A percentile compares a stretch with the other conserved stretches of the same genome.
phyloP scores from a whole-genome alignment of 2,797 vertebrate genomes.

The Anisognathus igniventris region DNA sequence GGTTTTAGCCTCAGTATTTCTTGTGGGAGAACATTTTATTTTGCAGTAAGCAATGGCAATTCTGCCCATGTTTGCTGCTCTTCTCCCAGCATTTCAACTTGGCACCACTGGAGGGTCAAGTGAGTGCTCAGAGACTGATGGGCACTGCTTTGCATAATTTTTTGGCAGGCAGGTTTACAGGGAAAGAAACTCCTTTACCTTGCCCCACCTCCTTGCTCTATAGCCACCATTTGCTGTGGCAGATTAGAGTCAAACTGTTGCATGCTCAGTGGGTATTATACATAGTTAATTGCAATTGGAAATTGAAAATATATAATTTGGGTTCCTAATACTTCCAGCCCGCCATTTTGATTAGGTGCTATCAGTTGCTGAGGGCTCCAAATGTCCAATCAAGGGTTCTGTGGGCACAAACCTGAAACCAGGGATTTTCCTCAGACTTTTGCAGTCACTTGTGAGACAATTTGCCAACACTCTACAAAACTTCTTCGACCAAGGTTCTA shows the following conservation, averaged over 20 bases:
- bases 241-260: neutral
- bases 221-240: neutral
- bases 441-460: neutral
- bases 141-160: neutral
- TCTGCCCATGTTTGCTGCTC: neutral
- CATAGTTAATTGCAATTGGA: neutral
- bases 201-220: neutral
- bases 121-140: neutral
- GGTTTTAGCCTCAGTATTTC: neutral
- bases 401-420: rapidly evolving
- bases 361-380: neutral
- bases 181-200: neutral
- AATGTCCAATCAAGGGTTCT: neutral
- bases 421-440: neutral
- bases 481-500: neutral
- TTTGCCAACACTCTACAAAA: neutral
- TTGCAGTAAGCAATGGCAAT: neutral
- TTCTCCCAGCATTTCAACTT: neutral
- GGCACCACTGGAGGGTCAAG: rapidly evolving
- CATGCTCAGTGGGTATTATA: neutral
- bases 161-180: neutral
- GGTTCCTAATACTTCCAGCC: neutral
- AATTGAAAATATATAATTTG: neutral
- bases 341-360: neutral
- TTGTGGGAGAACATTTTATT: neutral